Evolutionary conservation across 2,797 vertebrate genomes (phyloP).

Genomic region (Cephalopachus bancanus): DNA sequence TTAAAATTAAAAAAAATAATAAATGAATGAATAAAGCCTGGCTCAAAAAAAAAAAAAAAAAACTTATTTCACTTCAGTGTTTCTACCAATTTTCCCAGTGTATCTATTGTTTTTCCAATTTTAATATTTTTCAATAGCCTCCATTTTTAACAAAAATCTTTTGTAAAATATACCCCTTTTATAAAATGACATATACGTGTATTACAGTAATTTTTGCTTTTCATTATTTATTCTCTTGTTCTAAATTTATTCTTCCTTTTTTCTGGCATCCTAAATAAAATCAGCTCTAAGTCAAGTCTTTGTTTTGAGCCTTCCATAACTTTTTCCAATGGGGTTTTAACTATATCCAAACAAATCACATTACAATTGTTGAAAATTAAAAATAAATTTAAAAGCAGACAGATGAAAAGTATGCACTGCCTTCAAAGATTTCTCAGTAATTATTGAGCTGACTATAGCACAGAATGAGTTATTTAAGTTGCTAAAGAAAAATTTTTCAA

Average conservation of each 20-base stretch:
- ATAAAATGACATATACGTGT: background rate
- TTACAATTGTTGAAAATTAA: background rate
- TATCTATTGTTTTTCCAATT: background rate
- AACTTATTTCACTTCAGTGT: too few relatives aligned
- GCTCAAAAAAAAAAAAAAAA: too few relatives aligned
- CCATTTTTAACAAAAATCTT: background rate
- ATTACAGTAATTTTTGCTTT: background rate
- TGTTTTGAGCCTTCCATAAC: background rate
- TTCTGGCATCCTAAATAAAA: background rate
- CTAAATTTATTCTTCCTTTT: background rate
- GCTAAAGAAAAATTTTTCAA: background rate
- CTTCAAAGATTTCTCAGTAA: background rate
- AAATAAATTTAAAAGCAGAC: background rate
- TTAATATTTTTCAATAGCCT: background rate
- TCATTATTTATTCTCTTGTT: background rate
- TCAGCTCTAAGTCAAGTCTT: background rate
- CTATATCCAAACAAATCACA: background rate
- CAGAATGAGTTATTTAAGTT: background rate
- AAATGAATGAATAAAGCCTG: too few relatives aligned
- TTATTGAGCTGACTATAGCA: background rate
- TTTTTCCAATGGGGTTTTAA: background rate
- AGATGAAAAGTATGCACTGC: background rate
- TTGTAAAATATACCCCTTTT: background rate
- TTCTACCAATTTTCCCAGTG: background rate
- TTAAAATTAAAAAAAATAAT: too few relatives aligned